Evolutionary conservation across 2,113 vertebrate genomes (phyloP).

Genomic region (Paratilapia polleni): DNA sequence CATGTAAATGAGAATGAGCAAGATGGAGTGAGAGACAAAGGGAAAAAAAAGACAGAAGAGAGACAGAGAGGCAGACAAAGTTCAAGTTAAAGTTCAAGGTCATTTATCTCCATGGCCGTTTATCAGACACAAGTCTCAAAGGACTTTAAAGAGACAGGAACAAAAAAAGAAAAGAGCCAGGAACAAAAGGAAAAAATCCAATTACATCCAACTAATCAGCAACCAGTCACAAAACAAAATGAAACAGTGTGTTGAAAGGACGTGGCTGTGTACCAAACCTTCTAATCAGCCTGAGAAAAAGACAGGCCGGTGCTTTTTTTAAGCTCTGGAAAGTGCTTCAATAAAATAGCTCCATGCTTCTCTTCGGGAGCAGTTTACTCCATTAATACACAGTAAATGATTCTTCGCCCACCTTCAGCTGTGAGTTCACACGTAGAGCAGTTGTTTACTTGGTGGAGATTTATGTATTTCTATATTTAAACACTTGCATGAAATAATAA

Average conservation of each 20-base stretch:
- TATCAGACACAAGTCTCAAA: slow-evolving; percentile 15
- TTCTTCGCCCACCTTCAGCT: slow-evolving; percentile 20
- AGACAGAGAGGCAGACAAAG: slow-evolving; percentile 55
- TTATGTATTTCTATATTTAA: slow-evolving; percentile 2
- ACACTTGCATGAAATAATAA: background rate
- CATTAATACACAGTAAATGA: slow-evolving; percentile 44
- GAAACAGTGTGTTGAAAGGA: slow-evolving; percentile 47
- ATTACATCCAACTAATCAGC: slow-evolving; percentile 66
- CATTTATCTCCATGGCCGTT: slow-evolving; percentile 52
- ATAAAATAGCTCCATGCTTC: slow-evolving; percentile 25
- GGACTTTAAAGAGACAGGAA: slow-evolving; percentile 41
- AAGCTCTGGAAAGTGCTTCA: slow-evolving; percentile 41
- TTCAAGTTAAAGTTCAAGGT: slow-evolving; percentile 73
- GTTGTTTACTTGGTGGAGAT: slow-evolving; percentile 9
- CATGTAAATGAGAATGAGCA: slow-evolving; percentile 54
- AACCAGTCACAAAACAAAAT: slow-evolving; percentile 62
- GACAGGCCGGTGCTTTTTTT: slow-evolving; percentile 35
- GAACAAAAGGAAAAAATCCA: slow-evolving; percentile 49
- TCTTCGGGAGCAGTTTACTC: slow-evolving; percentile 28
- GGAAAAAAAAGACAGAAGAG: background rate
- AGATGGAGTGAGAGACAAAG: slow-evolving; percentile 28
- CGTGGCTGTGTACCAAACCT: slow-evolving; percentile 29
- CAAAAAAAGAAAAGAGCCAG: background rate
- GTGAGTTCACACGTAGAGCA: background rate
- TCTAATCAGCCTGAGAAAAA: slow-evolving; percentile 57